These are phyloP conservation scores for Otolemur crassicaudatus DNA, from an alignment of 2,797 vertebrate genomes.

Conservation along the genomic window DNA sequence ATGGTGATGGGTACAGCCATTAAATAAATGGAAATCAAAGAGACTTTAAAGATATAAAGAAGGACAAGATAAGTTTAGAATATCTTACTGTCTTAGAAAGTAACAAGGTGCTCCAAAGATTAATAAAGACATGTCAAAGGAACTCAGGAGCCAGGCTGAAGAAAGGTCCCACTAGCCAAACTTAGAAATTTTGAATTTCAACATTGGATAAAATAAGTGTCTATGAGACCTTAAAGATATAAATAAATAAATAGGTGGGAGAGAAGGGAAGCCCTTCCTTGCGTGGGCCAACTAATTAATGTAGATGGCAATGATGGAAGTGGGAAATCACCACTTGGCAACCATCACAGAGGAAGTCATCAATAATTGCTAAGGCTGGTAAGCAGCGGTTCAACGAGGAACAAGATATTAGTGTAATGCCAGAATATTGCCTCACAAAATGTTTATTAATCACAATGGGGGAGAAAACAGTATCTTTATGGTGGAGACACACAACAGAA, in stretches of 20 bases:
- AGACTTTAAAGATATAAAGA: background rate
- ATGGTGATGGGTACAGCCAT: background rate
- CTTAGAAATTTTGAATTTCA: background rate
- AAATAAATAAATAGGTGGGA: background rate
- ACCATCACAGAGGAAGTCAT: background rate
- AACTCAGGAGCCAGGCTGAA: background rate
- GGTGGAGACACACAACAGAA: background rate
- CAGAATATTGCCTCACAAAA: background rate
- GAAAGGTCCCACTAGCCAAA: background rate
- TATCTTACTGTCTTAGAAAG: background rate
- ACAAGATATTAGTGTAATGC: background rate
- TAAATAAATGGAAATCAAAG: background rate
- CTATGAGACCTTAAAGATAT: background rate
- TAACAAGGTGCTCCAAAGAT: background rate
- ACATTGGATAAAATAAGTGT: slow-evolving; percentile 10
- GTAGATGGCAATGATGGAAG: background rate
- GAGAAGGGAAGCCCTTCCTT: background rate
- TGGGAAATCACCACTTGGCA: background rate
- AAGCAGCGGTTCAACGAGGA: background rate
- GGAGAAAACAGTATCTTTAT: background rate
- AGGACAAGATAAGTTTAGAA: background rate
- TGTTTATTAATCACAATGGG: background rate
- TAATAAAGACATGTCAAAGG: background rate
- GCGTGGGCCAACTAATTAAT: background rate
- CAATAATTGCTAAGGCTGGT: background rate